Percentiles rank a stretch among this genome's conserved stretches.
phyloP scores from a whole-genome alignment of 2,797 vertebrate genomes.

The Trachops cirrhosus region DNA sequence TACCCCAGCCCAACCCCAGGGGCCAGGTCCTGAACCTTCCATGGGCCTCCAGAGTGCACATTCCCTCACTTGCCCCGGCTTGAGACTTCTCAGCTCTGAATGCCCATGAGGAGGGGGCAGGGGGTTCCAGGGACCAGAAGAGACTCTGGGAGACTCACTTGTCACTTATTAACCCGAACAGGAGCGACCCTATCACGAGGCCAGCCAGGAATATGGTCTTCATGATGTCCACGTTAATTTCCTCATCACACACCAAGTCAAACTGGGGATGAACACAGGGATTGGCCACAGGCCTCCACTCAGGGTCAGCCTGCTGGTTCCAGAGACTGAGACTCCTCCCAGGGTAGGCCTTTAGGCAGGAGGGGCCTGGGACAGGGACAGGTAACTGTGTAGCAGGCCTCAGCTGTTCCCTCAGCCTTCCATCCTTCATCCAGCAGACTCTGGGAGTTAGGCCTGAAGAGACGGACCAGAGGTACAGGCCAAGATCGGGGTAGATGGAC shows the following conservation, averaged over 20 bases:
- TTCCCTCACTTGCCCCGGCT: not conserved
- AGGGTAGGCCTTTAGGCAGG: not conserved
- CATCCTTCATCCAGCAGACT: not conserved
- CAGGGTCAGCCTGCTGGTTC: not conserved
- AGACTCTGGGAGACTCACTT: conserved; percentile 82
- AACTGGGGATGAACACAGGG: conserved; percentile 40
- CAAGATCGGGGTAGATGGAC: not conserved
- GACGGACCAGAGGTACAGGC: not conserved
- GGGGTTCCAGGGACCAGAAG: not conserved
- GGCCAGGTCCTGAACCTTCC: not conserved
- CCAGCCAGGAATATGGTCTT: conserved; percentile 88
- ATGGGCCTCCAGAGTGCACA: not conserved
- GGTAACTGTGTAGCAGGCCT: not conserved
- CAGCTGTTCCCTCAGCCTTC: not conserved
- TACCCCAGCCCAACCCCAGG: rapidly evolving
- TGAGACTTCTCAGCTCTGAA: not conserved
- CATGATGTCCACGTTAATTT: conserved; percentile 78
- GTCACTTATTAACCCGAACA: conserved; percentile 89
- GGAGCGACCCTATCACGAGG: conserved; percentile 87
- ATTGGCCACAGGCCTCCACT: not conserved
- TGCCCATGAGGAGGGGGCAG: not conserved
- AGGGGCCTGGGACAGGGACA: not conserved
- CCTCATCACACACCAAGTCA: conserved; percentile 88
- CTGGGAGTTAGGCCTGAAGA: not conserved
- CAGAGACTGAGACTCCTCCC: not conserved